Percentiles rank a stretch among this genome's conserved stretches.
These are phyloP conservation scores for Datnioides undecimradiatus DNA, from an alignment of 2,113 vertebrate genomes.

Conservation along the genomic window DNA sequence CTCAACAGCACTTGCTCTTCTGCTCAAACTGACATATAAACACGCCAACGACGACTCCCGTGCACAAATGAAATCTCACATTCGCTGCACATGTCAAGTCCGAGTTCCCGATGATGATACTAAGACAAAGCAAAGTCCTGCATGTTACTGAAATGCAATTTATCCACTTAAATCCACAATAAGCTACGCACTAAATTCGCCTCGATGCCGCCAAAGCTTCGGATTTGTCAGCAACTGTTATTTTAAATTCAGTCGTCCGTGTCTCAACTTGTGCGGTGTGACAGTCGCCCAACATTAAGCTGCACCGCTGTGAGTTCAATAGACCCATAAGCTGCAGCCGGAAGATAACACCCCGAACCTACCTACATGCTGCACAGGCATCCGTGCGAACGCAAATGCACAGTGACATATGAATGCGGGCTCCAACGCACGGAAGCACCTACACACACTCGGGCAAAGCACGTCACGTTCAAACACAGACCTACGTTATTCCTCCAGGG, in stretches of 20 bases:
- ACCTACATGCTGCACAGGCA: slow-evolving; percentile 6
- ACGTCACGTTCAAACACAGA: slow-evolving; percentile 21
- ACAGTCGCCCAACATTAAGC: slow-evolving; percentile 19
- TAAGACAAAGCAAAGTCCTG: neutral
- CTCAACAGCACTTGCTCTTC: slow-evolving; percentile 27
- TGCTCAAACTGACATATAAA: slow-evolving; percentile 50
- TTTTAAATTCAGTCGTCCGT: slow-evolving; percentile 22
- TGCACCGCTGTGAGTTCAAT: neutral
- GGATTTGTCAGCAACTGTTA: neutral
- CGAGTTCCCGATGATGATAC: neutral
- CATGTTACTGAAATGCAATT: neutral
- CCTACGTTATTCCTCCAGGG: neutral
- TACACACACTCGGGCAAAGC: neutral
- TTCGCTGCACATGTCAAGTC: neutral
- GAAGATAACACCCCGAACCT: slow-evolving; percentile 21
- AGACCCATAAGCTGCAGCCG: slow-evolving; percentile 29
- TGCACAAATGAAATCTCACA: slow-evolving; percentile 15
- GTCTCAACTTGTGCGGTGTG: neutral
- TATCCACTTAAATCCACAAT: neutral
- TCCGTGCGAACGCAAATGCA: slow-evolving; percentile 12
- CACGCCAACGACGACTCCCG: slow-evolving; percentile 23
- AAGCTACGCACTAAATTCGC: neutral
- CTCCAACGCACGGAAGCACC: neutral
- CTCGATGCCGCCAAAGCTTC: neutral
- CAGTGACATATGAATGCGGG: neutral